Evolutionary conservation across 2,113 vertebrate genomes (phyloP).

Genomic region (Podiceps cristatus): DNA sequence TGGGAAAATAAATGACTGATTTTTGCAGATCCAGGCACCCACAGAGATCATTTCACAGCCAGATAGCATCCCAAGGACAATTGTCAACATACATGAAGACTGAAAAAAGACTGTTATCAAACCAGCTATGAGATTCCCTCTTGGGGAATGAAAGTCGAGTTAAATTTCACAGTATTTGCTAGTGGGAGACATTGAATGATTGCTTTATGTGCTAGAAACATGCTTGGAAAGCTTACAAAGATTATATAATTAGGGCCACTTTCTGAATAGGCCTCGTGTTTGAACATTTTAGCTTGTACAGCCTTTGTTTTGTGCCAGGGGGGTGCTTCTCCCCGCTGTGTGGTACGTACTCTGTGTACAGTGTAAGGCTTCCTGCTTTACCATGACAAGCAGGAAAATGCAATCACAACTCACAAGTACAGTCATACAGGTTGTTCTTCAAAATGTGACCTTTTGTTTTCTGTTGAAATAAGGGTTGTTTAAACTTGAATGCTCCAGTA

Average conservation of each 20-base stretch:
- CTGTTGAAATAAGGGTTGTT: neutral
- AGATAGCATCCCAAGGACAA: neutral
- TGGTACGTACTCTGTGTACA: neutral
- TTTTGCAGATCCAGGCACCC: too few relatives aligned
- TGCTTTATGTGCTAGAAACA: neutral
- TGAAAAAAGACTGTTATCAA: neutral
- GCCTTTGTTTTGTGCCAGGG: neutral
- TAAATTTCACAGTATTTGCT: neutral
- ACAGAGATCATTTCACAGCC: neutral
- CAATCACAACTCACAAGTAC: neutral
- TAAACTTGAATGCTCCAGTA: neutral
- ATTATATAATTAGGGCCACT: neutral
- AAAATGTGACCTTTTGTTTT: neutral
- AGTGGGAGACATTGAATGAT: neutral
- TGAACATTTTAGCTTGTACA: neutral
- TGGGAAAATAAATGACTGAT: neutral
- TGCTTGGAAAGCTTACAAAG: neutral
- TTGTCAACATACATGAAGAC: neutral
- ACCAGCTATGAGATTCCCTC: neutral
- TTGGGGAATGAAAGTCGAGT: neutral
- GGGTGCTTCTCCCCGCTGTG: neutral
- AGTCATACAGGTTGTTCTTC: neutral
- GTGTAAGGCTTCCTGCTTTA: neutral
- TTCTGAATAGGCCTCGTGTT: neutral
- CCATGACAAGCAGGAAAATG: accelerated